A percentile compares a stretch with the other conserved stretches of the same genome.
These are phyloP conservation scores for Cynoglossus semilaevis DNA, from an alignment of 2,113 vertebrate genomes.

Conservation along the genomic window DNA sequence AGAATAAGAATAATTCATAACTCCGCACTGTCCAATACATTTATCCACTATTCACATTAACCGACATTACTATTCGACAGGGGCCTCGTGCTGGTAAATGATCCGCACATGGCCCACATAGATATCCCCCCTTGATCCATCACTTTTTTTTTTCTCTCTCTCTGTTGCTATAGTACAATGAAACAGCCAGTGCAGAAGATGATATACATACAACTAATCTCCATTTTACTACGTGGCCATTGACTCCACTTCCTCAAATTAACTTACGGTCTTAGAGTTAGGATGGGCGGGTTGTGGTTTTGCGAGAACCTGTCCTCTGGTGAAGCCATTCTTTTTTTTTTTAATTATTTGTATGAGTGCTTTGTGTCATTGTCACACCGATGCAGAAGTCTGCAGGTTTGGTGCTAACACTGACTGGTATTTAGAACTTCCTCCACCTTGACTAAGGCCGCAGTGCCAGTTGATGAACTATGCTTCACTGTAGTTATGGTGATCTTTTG, in stretches of 20 bases:
- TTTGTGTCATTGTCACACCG: no score
- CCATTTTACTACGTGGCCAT: slow-evolving; percentile 48
- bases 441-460: no score
- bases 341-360: no score
- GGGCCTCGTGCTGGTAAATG: slow-evolving; percentile 73
- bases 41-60: slow-evolving; percentile 68
- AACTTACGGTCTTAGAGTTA: no score
- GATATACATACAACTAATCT: slow-evolving; percentile 56
- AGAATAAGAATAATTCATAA: slow-evolving; percentile 54
- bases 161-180: slow-evolving; percentile 59
- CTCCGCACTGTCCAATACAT: slow-evolving; percentile 56
- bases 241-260: slow-evolving; percentile 56
- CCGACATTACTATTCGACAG: slow-evolving; percentile 65
- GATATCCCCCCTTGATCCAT: slow-evolving; percentile 57
- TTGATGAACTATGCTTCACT: no score
- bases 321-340: no score
- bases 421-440: no score
- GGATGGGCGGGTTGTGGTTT: no score
- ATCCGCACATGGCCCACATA: slow-evolving; percentile 67
- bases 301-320: no score
- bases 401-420: no score
- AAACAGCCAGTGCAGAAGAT: slow-evolving; percentile 60
- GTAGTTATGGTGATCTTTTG: no score
- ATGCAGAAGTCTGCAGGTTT: no score
- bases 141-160: slow-evolving; percentile 46